Conservation (phyloP, 2,113 vertebrate genomes). For the Zeus faber region DNA sequence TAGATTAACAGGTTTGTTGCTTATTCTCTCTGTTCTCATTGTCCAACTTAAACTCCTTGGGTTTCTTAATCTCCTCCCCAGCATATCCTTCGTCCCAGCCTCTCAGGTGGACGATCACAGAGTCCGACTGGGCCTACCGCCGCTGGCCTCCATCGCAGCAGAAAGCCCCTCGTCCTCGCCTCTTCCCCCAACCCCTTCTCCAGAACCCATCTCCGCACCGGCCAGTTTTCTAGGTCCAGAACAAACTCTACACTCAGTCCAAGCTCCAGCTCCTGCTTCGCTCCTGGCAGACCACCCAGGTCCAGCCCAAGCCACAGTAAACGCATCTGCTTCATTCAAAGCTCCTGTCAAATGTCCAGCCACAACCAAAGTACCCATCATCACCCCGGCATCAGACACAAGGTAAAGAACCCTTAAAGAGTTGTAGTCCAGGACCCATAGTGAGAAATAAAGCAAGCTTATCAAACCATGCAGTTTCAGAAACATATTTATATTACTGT, state of each 20-base stretch:
- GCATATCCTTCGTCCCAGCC: slow-evolving; percentile 61
- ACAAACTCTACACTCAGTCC: background rate
- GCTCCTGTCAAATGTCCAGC: slow-evolving; percentile 8
- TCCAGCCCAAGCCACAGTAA: slow-evolving; percentile 14
- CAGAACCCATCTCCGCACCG: slow-evolving; percentile 17
- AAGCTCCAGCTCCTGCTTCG: too few relatives aligned
- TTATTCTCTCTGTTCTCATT: too few relatives aligned
- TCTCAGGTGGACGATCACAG: slow-evolving; percentile 61
- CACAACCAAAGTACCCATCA: slow-evolving; percentile 14
- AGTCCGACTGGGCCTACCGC: slow-evolving; percentile 43
- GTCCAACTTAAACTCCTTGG: too few relatives aligned
- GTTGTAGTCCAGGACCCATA: slow-evolving; percentile 20
- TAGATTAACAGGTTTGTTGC: too few relatives aligned
- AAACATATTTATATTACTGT: too few relatives aligned
- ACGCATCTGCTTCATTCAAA: slow-evolving; percentile 27
- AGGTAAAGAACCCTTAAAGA: slow-evolving; percentile 57
- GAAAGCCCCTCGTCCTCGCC: slow-evolving; percentile 44
- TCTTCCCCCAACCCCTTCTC: slow-evolving; percentile 36
- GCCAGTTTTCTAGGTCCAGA: slow-evolving; percentile 6
- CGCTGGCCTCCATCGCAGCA: slow-evolving; percentile 49
- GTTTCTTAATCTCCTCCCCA: too few relatives aligned
- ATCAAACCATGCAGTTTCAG: slow-evolving; percentile 34
- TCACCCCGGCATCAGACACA: slow-evolving; percentile 41
- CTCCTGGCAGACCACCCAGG: background rate
- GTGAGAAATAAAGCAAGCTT: slow-evolving; percentile 46